Evolutionary conservation across 1,140 invertebrate species (phyloP), one percentile per base, ranked within the genome.

Genomic region (Pseudomyrmex pallidus): DNA sequence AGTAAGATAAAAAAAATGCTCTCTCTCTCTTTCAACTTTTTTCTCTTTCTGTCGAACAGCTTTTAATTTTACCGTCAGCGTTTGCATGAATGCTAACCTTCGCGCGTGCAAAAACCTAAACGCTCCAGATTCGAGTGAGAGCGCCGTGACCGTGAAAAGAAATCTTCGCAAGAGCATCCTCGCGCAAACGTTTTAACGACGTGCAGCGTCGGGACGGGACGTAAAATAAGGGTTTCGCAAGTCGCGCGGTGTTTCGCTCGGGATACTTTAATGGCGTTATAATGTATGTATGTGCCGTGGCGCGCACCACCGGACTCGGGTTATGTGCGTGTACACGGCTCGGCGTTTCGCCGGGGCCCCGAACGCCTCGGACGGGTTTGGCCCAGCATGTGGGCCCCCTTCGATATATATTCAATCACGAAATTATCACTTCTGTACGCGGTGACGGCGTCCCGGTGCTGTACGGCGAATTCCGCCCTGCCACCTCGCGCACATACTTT

Each of bases 391-490:
- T 35, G 93, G 86, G 89, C 91, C 82, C 88, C 87, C 89, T 92
- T 93, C 92, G 89, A 94, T 93, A 92, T 35, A 35, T 93, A 93
- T 94, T 94, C 93, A 94, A 94, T 94, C 92, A 93, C 91, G 90
- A 94, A 94, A 94, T 94, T 94, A 94, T 94, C 93, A 94, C 93
- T 94, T 93, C 93, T 94, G 92, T 94, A 93, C 86, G 66, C 82
- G 87, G 46, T 52, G 59, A 50, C 44, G 22, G 56, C 50, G 15
- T 56, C 22, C 35, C 83, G 86, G 72, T 80, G 77, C 76, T 83
- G 82, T 89, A 83, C 73, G 68, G 61, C 83, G 17, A 63, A 64
- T 76, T 86, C 74, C 68, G 63, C 56, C 44, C 54, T n/a, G 56
- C 87, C 82, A 82, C 77, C 17, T 46, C 44, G 35, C 35, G 35